Percentiles rank a stretch among this genome's conserved stretches.
Conservation (phyloP, 1,140 invertebrate genomes). For the Manduca sexta region DNA sequence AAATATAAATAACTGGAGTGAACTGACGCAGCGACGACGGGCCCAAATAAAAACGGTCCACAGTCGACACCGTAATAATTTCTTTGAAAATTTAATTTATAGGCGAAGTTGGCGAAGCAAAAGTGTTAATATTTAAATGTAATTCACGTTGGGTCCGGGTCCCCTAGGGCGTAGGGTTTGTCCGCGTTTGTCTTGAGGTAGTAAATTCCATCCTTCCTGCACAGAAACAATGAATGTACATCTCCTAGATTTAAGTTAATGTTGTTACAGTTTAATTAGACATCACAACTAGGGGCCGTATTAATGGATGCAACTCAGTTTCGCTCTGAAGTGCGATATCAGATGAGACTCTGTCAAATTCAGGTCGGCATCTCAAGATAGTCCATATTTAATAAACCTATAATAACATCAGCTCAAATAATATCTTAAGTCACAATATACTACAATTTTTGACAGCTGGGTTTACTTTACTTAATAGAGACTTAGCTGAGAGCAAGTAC, state of each 20-base stretch:
- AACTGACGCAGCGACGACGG: constrained; percentile 17
- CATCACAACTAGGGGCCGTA: too few species aligned
- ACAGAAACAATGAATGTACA: constrained; percentile 37
- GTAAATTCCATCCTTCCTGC: constrained; percentile 67
- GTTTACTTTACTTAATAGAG: too few species aligned
- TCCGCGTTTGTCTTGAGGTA: constrained; percentile 60
- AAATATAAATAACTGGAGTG: constrained; percentile 3
- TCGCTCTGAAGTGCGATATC: too few species aligned
- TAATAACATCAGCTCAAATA: too few species aligned
- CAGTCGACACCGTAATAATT: constrained; percentile 21
- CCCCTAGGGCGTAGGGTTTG: constrained; percentile 53
- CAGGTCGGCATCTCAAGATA: too few species aligned
- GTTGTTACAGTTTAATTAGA: constrained; percentile 36
- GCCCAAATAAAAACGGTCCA: constrained; percentile 22
- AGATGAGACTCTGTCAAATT: too few species aligned
- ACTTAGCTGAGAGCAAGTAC: too few species aligned
- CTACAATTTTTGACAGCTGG: too few species aligned
- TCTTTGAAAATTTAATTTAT: constrained; percentile 52
- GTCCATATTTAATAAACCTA: too few species aligned
- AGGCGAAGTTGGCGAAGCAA: constrained; percentile 40
- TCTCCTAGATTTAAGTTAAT: constrained; percentile 31
- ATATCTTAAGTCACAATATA: too few species aligned
- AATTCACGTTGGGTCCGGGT: constrained; percentile 32
- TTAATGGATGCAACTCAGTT: too few species aligned
- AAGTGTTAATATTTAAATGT: constrained; percentile 42